phyloP scores from a whole-genome alignment of 2,113 vertebrate species.

The Caranx ignobilis region DNA sequence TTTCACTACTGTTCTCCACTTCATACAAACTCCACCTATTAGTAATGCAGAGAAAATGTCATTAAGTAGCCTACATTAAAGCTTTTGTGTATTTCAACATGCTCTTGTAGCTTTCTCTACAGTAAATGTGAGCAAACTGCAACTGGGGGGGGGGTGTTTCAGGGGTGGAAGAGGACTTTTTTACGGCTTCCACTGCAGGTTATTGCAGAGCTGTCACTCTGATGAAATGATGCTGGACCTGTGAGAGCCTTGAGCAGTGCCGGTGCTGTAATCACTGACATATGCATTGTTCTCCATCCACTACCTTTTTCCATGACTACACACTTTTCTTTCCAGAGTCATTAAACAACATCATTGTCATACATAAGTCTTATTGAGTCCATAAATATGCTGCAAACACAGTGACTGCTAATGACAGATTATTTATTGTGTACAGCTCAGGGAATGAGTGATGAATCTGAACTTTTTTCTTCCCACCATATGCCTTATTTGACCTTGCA shows the following conservation, averaged over 20 bases:
- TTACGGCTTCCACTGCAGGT: neutral
- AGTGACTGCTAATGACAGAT: neutral
- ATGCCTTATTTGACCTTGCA: conserved; percentile 14
- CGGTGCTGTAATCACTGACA: neutral
- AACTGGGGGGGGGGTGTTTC: neutral
- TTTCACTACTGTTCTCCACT: neutral
- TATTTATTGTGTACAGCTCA: neutral
- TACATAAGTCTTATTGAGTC: conserved; percentile 2
- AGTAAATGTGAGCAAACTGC: neutral
- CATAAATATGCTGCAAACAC: neutral
- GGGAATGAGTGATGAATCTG: neutral
- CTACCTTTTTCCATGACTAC: neutral
- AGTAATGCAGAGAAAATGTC: neutral
- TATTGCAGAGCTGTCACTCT: neutral
- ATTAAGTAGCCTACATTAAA: neutral
- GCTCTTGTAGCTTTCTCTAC: conserved; percentile 3
- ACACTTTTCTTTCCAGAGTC: neutral
- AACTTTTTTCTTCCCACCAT: neutral
- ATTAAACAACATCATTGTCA: neutral
- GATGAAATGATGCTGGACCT: neutral
- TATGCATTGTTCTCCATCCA: neutral
- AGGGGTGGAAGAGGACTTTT: neutral
- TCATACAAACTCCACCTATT: neutral
- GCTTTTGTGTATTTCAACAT: conserved; percentile 7
- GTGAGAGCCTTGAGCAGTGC: neutral